Evolutionary conservation across 2,113 vertebrate species (phyloP).

Genomic region (Arothron firmamentum): DNA sequence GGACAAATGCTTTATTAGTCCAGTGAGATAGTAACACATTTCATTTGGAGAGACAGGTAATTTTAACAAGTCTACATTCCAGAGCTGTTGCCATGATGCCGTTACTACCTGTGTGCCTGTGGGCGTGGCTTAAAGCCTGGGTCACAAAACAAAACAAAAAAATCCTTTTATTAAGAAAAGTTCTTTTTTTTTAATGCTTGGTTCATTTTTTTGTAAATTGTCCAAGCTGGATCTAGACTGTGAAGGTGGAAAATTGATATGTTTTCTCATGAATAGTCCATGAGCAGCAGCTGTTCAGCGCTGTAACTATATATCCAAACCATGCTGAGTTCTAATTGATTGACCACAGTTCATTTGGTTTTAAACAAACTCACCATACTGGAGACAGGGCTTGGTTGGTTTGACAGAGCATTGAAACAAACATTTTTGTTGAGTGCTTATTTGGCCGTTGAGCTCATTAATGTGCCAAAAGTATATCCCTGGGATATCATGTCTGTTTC

Average conservation of each 20-base stretch:
- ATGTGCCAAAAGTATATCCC: slow-evolving; percentile 20
- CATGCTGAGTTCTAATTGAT: slow-evolving; percentile 51
- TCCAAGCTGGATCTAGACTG: slow-evolving; percentile 18
- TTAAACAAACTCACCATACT: slow-evolving; percentile 23
- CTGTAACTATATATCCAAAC: slow-evolving; percentile 46
- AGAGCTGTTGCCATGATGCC: slow-evolving; percentile 5
- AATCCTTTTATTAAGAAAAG: neutral
- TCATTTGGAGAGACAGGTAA: slow-evolving; percentile 46
- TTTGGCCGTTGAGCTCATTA: slow-evolving; percentile 31
- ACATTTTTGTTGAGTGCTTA: slow-evolving; percentile 47
- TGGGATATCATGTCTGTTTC: slow-evolving; percentile 3
- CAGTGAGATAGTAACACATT: slow-evolving; percentile 54
- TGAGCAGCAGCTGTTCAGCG: slow-evolving; percentile 59
- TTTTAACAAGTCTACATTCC: slow-evolving; percentile 39
- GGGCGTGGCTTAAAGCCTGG: neutral
- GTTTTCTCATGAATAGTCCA: slow-evolving; percentile 47
- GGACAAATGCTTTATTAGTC: slow-evolving; percentile 50
- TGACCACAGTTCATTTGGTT: slow-evolving; percentile 47
- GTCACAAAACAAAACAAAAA: neutral
- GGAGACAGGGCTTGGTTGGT: slow-evolving; percentile 38
- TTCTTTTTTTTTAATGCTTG: neutral
- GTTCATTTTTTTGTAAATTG: slow-evolving; percentile 10
- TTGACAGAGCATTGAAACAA: slow-evolving; percentile 41
- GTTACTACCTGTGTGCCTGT: slow-evolving; percentile 18
- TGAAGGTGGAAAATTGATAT: slow-evolving; percentile 42